Conservation (phyloP, 2,888 invertebrate species). For the Harmothoe impar region DNA sequence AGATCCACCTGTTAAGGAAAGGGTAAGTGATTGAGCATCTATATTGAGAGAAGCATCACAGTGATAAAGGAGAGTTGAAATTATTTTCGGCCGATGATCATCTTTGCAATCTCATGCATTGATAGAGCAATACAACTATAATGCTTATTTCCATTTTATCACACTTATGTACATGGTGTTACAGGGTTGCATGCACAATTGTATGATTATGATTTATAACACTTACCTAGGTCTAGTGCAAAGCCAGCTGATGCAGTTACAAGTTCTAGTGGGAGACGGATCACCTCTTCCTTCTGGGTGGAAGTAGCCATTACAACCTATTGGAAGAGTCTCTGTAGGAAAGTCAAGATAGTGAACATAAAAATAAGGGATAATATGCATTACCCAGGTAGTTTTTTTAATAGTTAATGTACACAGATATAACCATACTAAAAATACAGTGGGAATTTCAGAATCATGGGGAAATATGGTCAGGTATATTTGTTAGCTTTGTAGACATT, state of each 20-base stretch:
- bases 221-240: not conserved
- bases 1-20: constrained; percentile 14
- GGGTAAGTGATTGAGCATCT: not conserved
- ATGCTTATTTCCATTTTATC: not conserved
- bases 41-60: not conserved
- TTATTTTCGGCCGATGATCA: not conserved
- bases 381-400: too few relatives aligned
- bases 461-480: too few relatives aligned
- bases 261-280: not conserved
- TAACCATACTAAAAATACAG: too few relatives aligned
- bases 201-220: not conserved
- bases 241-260: not conserved
- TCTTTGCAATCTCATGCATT: not conserved
- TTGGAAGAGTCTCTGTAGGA: too few relatives aligned
- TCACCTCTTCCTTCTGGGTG: not conserved
- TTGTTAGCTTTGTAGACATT: too few relatives aligned
- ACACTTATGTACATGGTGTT: not conserved
- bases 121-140: not conserved
- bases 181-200: not conserved
- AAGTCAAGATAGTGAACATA: too few relatives aligned
- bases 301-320: not conserved
- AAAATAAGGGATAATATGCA: too few relatives aligned
- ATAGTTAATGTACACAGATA: too few relatives aligned
- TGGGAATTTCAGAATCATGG: too few relatives aligned
- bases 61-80: not conserved